These are phyloP conservation scores for Panagrolaimus sp. DNA, from an alignment of 1,140 invertebrate species.

Conservation along the genomic window DNA sequence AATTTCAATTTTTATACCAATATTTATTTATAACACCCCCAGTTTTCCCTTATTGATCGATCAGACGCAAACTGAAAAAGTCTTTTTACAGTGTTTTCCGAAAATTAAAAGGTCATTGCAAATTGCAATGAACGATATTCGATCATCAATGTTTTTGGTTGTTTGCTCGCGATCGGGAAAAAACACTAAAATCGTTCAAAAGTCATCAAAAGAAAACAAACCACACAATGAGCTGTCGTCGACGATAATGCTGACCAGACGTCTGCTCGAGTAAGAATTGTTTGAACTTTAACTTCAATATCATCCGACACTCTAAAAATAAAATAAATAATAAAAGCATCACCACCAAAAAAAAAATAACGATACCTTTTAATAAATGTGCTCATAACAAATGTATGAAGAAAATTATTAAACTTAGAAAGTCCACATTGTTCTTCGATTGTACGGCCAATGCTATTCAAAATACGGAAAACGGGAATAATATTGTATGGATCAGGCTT, in stretches of 20 bases:
- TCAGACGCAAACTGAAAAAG: neutral
- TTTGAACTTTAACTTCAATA: constrained; percentile 44
- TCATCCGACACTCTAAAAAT: constrained; percentile 43
- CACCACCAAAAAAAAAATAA: no score
- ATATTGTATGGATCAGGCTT: constrained; percentile 51
- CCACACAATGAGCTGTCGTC: constrained; percentile 33
- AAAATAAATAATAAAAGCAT: no score
- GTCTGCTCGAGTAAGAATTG: constrained; percentile 32
- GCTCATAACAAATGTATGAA: constrained; percentile 52
- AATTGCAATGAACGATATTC: no score
- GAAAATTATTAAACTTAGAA: constrained; percentile 33
- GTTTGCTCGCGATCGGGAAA: neutral
- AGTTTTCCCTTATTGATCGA: neutral
- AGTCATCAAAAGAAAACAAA: constrained; percentile 6
- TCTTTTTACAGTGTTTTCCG: no score
- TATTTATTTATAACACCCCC: no score
- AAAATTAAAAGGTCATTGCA: no score
- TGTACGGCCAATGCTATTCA: constrained; percentile 43
- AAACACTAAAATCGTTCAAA: constrained; percentile 10
- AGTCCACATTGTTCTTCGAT: constrained; percentile 42
- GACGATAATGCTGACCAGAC: constrained; percentile 41
- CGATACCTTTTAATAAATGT: constrained; percentile 27
- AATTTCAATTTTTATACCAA: constrained; percentile 7
- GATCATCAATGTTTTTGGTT: neutral
- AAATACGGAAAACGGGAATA: constrained; percentile 45